Conservation (phyloP, 2,113 vertebrate genomes). For the Canis aureus region DNA sequence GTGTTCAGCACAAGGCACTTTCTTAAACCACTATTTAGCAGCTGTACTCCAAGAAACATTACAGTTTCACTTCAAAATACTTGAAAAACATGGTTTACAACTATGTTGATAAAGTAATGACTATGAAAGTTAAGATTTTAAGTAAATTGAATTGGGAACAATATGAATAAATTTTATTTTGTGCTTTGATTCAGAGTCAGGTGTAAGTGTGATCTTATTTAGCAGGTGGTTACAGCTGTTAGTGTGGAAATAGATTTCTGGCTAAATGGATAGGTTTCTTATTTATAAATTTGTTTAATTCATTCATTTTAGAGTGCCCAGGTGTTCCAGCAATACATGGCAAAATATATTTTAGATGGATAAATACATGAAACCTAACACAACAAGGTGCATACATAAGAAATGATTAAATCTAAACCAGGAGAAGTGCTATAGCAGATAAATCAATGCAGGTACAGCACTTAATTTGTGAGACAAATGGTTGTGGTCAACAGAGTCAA, state of each 20-base stretch:
- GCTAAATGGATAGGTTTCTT: constrained; percentile 50
- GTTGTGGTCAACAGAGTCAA: constrained; percentile 64
- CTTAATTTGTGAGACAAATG: constrained; percentile 70
- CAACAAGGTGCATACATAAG: constrained; percentile 48
- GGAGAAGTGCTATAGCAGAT: constrained; percentile 46
- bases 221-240: not conserved
- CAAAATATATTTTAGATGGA: constrained; percentile 55
- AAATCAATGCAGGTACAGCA: constrained; percentile 64
- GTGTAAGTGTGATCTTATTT: not conserved
- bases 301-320: constrained; percentile 10
- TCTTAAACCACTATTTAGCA: not conserved
- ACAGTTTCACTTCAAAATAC: not conserved
- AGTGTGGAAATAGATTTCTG: constrained; percentile 22
- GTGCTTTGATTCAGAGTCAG: constrained; percentile 13
- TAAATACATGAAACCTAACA: constrained; percentile 59
- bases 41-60: not conserved
- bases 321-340: not conserved
- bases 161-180: constrained; percentile 30
- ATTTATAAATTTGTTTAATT: constrained; percentile 57
- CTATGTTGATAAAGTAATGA: not conserved
- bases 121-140: not conserved
- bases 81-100: not conserved
- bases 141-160: not conserved
- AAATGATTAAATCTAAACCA: constrained; percentile 74
- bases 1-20: not conserved